Conservation (phyloP, 2,888 invertebrate species). For the Acronicta aceris region DNA sequence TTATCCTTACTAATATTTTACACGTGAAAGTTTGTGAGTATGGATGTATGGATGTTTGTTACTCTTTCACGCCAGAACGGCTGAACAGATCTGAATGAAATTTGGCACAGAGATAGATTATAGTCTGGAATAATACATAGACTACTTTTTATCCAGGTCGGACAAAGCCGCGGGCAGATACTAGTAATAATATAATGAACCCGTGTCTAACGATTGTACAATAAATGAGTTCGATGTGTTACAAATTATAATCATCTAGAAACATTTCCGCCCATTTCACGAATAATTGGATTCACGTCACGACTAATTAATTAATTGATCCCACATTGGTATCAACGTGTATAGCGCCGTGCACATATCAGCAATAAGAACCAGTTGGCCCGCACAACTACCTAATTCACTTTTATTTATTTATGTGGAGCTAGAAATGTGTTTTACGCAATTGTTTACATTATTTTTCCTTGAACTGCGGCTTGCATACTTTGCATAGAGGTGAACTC, state of each 20-base stretch:
- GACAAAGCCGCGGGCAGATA: no score
- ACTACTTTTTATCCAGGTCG: no score
- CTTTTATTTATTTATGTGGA: background rate
- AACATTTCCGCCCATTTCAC: constrained; percentile 16
- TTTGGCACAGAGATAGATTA: no score
- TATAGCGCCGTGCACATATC: background rate
- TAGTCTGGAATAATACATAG: no score
- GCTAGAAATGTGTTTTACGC: background rate
- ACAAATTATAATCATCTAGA: constrained; percentile 3
- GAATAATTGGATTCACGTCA: constrained; percentile 14
- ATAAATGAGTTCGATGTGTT: constrained; percentile 14
- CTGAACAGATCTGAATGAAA: no score
- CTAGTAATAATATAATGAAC: constrained; percentile 12
- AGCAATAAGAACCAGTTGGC: constrained; percentile 2
- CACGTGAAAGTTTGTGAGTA: no score
- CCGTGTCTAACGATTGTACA: constrained; percentile 2
- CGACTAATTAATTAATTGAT: constrained; percentile 3
- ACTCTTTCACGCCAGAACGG: no score
- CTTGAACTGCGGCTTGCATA: background rate
- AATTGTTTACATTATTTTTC: constrained; percentile 3
- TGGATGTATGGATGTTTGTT: no score
- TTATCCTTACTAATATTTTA: no score
- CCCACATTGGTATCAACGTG: constrained; percentile 3
- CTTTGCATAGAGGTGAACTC: background rate
- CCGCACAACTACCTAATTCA: background rate